Evolutionary conservation across 2,113 vertebrate species (phyloP).

Genomic region (Thalassarche chlororhynchos): DNA sequence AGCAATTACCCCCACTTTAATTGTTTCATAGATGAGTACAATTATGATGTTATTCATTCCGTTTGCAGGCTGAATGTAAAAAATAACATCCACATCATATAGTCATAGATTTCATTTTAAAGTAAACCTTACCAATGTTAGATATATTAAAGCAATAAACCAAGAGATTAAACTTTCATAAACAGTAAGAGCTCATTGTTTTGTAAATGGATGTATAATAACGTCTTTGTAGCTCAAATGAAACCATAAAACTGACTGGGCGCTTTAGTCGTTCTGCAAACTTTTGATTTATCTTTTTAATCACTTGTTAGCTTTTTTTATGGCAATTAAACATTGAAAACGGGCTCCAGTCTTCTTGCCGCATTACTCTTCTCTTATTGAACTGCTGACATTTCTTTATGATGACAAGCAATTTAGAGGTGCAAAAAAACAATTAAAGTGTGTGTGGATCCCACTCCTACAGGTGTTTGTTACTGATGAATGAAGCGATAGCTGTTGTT

Average conservation of each 20-base stretch:
- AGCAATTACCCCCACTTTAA: constrained; percentile 78
- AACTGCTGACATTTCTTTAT: constrained; percentile 75
- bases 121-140: constrained; percentile 76
- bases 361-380: constrained; percentile 58
- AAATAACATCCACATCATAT: constrained; percentile 67
- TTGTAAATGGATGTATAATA: constrained; percentile 89
- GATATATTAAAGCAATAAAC: constrained; percentile 86
- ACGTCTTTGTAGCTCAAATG: constrained; percentile 78
- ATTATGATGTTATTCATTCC: constrained; percentile 76
- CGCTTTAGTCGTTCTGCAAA: constrained; percentile 68
- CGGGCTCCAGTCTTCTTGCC: constrained; percentile 42
- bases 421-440: constrained; percentile 71
- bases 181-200: constrained; percentile 87
- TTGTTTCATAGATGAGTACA: constrained; percentile 78
- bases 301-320: constrained; percentile 70
- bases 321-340: constrained; percentile 74
- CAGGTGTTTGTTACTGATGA: constrained; percentile 66
- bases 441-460: constrained; percentile 57
- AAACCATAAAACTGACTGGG: constrained; percentile 76
- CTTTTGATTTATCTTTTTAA: constrained; percentile 85
- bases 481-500: constrained; percentile 31
- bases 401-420: constrained; percentile 74
- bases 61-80: constrained; percentile 65
- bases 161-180: constrained; percentile 86
- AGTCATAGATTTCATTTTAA: constrained; percentile 79